Conservation (phyloP, 1,140 invertebrate genomes). For the Eurosta solidaginis region DNA sequence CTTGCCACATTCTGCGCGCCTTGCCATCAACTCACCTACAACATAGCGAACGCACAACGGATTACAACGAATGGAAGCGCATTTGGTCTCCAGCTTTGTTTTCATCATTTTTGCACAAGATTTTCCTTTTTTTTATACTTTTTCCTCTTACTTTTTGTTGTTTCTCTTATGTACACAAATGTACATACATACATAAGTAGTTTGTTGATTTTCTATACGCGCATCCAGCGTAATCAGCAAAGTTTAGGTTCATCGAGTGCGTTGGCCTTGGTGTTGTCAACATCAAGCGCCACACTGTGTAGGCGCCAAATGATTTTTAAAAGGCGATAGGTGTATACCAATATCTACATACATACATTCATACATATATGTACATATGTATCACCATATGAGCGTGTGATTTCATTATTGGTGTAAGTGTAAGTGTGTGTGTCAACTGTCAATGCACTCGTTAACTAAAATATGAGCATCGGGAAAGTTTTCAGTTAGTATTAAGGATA, state of each 20-base stretch:
- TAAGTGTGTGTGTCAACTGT: slow-evolving; percentile 14
- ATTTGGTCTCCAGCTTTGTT: background rate
- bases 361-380: background rate
- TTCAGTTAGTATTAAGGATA: background rate
- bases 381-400: background rate
- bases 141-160: background rate
- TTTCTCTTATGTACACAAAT: too few species aligned
- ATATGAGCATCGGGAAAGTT: background rate
- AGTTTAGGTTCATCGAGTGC: slow-evolving; percentile 25
- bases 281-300: slow-evolving; percentile 23
- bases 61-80: background rate
- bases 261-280: slow-evolving; percentile 26
- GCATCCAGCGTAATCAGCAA: slow-evolving; percentile 11
- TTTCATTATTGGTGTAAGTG: background rate
- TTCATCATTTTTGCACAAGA: background rate
- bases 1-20: background rate
- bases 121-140: background rate
- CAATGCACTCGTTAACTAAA: background rate
- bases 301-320: slow-evolving; percentile 25
- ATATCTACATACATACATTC: too few species aligned
- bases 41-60: background rate
- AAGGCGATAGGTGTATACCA: slow-evolving; percentile 12
- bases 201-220: slow-evolving; percentile 13
- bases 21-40: background rate
- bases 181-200: too few species aligned